Evolutionary conservation across 2,797 vertebrate genomes (phyloP).

Genomic region (Phataginus tetradactyla): DNA sequence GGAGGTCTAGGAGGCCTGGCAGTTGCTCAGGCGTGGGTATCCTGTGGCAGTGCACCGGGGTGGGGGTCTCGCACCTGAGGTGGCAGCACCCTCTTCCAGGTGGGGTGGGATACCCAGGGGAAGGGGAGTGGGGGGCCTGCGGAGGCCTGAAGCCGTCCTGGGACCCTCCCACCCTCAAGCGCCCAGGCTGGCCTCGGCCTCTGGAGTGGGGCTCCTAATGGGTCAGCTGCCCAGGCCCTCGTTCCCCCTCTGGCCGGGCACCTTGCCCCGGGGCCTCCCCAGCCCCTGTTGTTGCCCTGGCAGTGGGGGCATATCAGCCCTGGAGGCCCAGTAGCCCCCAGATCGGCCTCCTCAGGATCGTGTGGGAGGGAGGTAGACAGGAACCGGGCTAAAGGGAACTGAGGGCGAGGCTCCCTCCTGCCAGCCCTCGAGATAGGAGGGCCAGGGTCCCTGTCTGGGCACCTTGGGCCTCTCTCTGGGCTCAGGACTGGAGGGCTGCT

Average conservation of each 20-base stretch:
- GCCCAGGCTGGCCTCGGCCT: background rate
- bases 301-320: too few relatives aligned
- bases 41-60: rapidly evolving
- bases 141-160: background rate
- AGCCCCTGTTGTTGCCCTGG: too few relatives aligned
- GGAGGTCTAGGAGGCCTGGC: background rate
- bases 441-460: background rate
- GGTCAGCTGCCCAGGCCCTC: too few relatives aligned
- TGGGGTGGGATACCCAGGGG: background rate
- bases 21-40: background rate
- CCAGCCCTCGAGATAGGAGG: rapidly evolving
- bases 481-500: background rate
- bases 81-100: background rate
- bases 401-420: background rate
- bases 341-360: rapidly evolving
- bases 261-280: too few relatives aligned
- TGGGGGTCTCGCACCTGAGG: background rate
- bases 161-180: rapidly evolving
- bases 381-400: background rate
- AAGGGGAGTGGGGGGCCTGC: background rate
- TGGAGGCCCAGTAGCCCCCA: background rate
- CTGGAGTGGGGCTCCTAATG: background rate
- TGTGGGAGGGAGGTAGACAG: rapidly evolving
- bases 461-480: rapidly evolving
- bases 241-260: rapidly evolving